phyloP scores from a whole-genome alignment of 2,888 invertebrate species.

The Argyresthia goedartella region DNA sequence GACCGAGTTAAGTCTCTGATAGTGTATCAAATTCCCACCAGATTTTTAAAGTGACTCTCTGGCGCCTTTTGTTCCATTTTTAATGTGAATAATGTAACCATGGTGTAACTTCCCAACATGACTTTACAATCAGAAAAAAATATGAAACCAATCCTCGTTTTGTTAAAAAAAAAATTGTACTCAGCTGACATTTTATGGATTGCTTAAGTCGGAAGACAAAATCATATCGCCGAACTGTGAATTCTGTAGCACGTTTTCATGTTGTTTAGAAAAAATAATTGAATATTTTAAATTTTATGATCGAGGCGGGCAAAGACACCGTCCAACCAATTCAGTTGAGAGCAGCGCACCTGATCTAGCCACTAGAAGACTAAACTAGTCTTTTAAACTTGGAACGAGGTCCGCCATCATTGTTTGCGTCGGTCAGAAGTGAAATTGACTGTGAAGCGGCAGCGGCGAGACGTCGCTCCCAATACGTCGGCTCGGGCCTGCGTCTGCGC shows the following conservation, averaged over 20 bases:
- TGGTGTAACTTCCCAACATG: too few species aligned
- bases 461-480: slow-evolving; percentile 69
- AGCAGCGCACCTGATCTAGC: not conserved
- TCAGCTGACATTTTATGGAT: too few species aligned
- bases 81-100: not conserved
- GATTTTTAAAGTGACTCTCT: slow-evolving; percentile 13
- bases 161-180: too few species aligned
- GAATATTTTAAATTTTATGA: too few species aligned
- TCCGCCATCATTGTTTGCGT: slow-evolving; percentile 65
- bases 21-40: not conserved
- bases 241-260: too few species aligned
- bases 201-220: too few species aligned
- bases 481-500: not conserved
- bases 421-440: slow-evolving; percentile 71
- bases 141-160: too few species aligned
- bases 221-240: too few species aligned
- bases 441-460: slow-evolving; percentile 68
- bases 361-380: not conserved
- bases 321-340: not conserved
- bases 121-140: too few species aligned
- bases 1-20: not conserved
- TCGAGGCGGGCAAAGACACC: too few species aligned
- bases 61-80: slow-evolving; percentile 32
- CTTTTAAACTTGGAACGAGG: slow-evolving; percentile 8
- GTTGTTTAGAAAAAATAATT: too few species aligned